These are phyloP conservation scores for Platynereis dumerilii DNA, from an alignment of 2,888 invertebrate species.

Conservation along the genomic window DNA sequence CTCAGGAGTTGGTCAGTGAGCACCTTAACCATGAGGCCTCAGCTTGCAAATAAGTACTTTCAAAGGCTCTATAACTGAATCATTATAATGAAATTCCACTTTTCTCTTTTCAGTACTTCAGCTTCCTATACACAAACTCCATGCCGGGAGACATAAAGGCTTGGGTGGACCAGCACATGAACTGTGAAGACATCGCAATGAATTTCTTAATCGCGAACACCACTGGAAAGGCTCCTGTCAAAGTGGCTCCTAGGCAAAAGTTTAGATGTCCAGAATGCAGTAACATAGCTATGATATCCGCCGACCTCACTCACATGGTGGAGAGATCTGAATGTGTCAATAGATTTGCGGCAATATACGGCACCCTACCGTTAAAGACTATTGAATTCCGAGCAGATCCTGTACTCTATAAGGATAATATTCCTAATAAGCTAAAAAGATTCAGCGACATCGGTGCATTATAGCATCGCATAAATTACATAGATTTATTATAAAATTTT, in stretches of 20 bases:
- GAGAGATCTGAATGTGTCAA: constrained; percentile 91
- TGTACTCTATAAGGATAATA: constrained; percentile 77
- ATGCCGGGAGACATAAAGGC: constrained; percentile 84
- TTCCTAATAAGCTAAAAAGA: constrained; percentile 83
- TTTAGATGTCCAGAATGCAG: constrained; percentile 96
- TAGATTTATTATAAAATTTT: neutral
- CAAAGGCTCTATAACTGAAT: too few relatives aligned
- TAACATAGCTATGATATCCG: constrained; percentile 91
- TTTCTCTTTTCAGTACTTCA: constrained; percentile 75
- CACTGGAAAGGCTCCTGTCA: constrained; percentile 90
- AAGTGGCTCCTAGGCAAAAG: constrained; percentile 90
- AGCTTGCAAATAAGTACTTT: too few relatives aligned
- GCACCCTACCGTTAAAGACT: constrained; percentile 83
- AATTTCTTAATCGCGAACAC: constrained; percentile 93
- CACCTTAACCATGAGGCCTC: too few relatives aligned
- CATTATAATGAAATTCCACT: too few relatives aligned
- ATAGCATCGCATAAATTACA: constrained; percentile 57
- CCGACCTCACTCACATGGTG: constrained; percentile 87
- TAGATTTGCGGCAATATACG: constrained; percentile 78
- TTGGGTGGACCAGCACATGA: constrained; percentile 95
- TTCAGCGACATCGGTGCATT: constrained; percentile 90
- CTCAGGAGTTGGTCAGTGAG: too few relatives aligned
- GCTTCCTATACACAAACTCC: constrained; percentile 86
- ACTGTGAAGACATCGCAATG: constrained; percentile 98
- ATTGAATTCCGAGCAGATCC: constrained; percentile 96